These are phyloP conservation scores for Acleris literana DNA, from an alignment of 2,888 invertebrate species.

Conservation along the genomic window DNA sequence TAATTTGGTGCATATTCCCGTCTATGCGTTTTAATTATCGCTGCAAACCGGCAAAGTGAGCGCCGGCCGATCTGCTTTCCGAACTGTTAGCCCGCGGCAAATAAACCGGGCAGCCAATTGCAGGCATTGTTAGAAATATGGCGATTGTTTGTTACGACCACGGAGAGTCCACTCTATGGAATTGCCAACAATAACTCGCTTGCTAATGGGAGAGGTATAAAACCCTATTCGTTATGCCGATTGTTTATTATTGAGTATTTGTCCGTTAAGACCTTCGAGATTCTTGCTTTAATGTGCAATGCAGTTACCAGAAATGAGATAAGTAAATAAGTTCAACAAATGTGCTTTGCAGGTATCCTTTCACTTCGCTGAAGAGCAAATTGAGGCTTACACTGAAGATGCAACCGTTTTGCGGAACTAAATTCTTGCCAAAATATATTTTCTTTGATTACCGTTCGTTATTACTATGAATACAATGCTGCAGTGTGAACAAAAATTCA, in stretches of 20 bases:
- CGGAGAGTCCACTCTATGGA: conserved; percentile 45
- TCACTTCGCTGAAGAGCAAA: too few relatives aligned
- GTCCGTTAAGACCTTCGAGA: not conserved
- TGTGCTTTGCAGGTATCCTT: not conserved
- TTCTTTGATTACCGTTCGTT: too few relatives aligned
- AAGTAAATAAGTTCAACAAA: not conserved
- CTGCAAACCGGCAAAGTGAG: conserved; percentile 58
- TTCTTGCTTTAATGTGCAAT: not conserved
- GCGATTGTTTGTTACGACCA: conserved; percentile 56
- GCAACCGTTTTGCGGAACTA: not conserved
- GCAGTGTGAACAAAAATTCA: too few relatives aligned
- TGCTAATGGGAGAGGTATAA: conserved; percentile 31
- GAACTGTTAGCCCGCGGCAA: conserved; percentile 55
- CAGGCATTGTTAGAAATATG: conserved; percentile 65
- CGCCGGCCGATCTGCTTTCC: conserved; percentile 48
- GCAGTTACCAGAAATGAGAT: not conserved
- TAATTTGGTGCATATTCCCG: conserved; percentile 36
- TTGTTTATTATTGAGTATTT: conserved; percentile 7
- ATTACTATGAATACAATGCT: too few relatives aligned
- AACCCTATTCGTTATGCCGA: conserved; percentile 23
- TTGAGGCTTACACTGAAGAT: not conserved
- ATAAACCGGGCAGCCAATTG: conserved; percentile 53
- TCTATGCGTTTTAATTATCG: conserved; percentile 57
- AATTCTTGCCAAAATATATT: too few relatives aligned
- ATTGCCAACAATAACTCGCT: conserved; percentile 48